Evolutionary conservation across 2,797 vertebrate species (phyloP), one percentile per base, ranked within the genome.

Genomic region (Spatula clypeata): DNA sequence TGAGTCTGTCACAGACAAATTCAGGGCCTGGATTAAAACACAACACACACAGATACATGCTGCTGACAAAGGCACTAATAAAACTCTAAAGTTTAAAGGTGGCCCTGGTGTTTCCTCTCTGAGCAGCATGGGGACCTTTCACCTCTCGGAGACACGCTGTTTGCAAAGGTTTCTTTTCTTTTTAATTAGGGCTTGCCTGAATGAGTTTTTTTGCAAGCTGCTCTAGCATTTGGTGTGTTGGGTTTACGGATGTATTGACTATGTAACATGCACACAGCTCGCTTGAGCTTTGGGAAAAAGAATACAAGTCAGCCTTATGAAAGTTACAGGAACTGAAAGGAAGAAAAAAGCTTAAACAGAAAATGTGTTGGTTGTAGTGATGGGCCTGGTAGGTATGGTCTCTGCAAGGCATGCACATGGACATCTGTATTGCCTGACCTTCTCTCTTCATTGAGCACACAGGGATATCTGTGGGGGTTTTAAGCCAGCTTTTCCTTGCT

Each of bases 61-160:
- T 79, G 93, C 86, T 96, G 96, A 96, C 96, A 96, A 96, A 95
- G 75, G 95, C 93, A 80, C 91, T 96, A 83, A 96, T 96, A 91
- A 97, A 96, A 74, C 89, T 64, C 83, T 58, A 76, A 95, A 94
- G 90, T 97, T 97, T 93, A 97, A 97, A 97, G 85, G 87, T 95
- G 93, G 89, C 83, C 95, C 93, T 94, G 91, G 91, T 94, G 94
- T 97, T 97, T 97, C 96, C 93, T 97, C 74, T 61, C 34, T 0
- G 4, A 95, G 81, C 79, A 94, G 86, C 69, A 49, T 1, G 14
- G 42, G 79, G 76, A 94, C 91, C 90, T 96, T 96, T 97, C 88
- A 93, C 95, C 94, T 75, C 86, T 95, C 27, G 81, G 77, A 97
- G 90, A 81, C 76, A 79, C 57, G 86, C 95, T 94, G 94, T 90